phyloP scores from a whole-genome alignment of 2,797 vertebrate species.

The Phyllotis vaccarum region DNA sequence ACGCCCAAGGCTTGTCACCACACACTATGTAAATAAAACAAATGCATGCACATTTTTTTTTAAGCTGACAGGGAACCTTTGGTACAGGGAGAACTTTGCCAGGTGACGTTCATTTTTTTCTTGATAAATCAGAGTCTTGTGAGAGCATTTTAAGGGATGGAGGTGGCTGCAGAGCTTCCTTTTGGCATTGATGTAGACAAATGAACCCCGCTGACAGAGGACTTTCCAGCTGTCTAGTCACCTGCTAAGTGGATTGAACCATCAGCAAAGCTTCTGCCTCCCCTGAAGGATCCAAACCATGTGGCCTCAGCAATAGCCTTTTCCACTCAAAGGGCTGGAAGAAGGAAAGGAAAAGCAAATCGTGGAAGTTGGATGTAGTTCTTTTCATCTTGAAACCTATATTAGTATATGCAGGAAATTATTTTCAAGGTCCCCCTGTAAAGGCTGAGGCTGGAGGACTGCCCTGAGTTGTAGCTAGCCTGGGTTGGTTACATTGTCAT shows the following conservation, averaged over 20 bases:
- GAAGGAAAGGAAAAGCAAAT: neutral
- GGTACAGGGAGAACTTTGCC: conserved; percentile 53
- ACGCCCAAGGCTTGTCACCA: conserved; percentile 59
- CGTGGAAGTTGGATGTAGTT: neutral
- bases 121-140: conserved; percentile 59
- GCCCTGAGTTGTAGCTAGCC: neutral
- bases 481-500: neutral
- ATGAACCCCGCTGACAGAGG: neutral
- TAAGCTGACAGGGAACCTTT: conserved; percentile 65
- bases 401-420: neutral
- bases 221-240: conserved; percentile 30
- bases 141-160: neutral
- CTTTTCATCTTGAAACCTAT: neutral
- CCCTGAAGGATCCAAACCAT: rapidly evolving
- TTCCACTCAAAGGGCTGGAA: neutral
- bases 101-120: conserved; percentile 34
- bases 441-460: neutral
- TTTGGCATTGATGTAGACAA: neutral
- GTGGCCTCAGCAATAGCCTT: neutral
- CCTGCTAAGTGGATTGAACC: neutral
- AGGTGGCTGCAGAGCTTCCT: neutral
- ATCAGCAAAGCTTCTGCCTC: neutral
- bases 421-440: too few relatives aligned
- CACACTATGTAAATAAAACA: conserved; percentile 73
- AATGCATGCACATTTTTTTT: conserved; percentile 65